These are phyloP conservation scores for Parazoanthus atlanticus DNA, from an alignment of 92 coral and sea anemone species.

Conservation along the genomic window DNA sequence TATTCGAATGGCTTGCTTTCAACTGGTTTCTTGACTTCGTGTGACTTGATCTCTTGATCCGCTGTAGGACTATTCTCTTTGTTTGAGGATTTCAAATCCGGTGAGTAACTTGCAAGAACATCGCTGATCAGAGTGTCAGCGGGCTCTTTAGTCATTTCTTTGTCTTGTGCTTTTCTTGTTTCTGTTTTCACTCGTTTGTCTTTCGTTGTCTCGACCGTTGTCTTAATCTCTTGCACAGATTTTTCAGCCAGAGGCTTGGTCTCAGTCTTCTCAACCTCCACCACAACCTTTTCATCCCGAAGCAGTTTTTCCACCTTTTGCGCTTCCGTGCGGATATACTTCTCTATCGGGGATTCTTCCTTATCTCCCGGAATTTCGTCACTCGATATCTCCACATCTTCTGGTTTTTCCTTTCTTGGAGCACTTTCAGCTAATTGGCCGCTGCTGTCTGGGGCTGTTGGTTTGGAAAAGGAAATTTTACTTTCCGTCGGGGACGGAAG, in stretches of 20 bases:
- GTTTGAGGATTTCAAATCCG: conserved; percentile 45
- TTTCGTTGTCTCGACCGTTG: not conserved
- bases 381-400: conserved; percentile 1
- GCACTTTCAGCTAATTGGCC: conserved; percentile 11
- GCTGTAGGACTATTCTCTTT: conserved; percentile 32
- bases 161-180: conserved; percentile 22
- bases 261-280: conserved; percentile 48
- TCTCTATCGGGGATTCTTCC: conserved; percentile 59
- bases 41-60: conserved; percentile 9
- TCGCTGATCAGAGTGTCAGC: conserved; percentile 72
- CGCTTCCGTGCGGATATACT: conserved; percentile 80
- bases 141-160: conserved; percentile 7
- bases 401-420: conserved; percentile 6
- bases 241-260: not conserved
- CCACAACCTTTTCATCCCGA: conserved; percentile 77
- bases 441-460: conserved; percentile 13
- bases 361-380: conserved; percentile 27
- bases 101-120: conserved; percentile 74
- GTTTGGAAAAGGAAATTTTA: conserved; percentile 34
- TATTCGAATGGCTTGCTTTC: conserved; percentile 4
- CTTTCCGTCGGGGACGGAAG: conserved; percentile 34
- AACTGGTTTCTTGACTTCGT: conserved; percentile 6
- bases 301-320: conserved; percentile 79
- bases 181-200: not conserved
- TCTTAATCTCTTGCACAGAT: not conserved